Percentiles rank a stretch among this genome's conserved stretches.
These are phyloP conservation scores for Spicauda simplicius DNA, from an alignment of 2,888 invertebrate species.

Conservation along the genomic window DNA sequence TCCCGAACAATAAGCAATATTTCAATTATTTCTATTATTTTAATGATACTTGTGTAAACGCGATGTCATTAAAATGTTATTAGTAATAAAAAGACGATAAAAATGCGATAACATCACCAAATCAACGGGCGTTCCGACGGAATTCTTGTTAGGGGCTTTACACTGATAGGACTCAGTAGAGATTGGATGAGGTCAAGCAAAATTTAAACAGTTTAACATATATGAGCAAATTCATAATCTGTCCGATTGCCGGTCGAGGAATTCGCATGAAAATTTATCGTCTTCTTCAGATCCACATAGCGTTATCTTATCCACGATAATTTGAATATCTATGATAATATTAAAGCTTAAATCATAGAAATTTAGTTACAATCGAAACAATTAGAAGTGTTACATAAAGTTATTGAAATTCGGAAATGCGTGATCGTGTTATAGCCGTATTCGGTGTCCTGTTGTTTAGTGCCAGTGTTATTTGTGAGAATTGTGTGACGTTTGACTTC, in stretches of 20 bases:
- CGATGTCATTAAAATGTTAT: conserved; percentile 9
- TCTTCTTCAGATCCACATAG: conserved; percentile 40
- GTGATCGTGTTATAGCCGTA: conserved; percentile 29
- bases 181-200: not conserved
- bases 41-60: conserved; percentile 6
- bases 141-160: conserved; percentile 1
- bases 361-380: conserved; percentile 44
- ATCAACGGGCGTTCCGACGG: not conserved
- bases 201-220: not conserved
- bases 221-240: not conserved
- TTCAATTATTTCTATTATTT: conserved; percentile 1
- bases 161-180: not conserved
- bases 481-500: conserved; percentile 57
- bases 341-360: conserved; percentile 41
- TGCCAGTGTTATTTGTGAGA: conserved; percentile 48
- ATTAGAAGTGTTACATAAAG: conserved; percentile 42
- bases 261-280: conserved; percentile 30
- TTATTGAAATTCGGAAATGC: conserved; percentile 35
- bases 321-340: conserved; percentile 46
- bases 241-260: not conserved
- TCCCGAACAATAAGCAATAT: not conserved
- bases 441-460: conserved; percentile 33
- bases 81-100: conserved; percentile 8
- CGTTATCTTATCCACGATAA: conserved; percentile 50
- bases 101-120: conserved; percentile 6